These are phyloP conservation scores for Pelagia noctiluca DNA, from an alignment of 30 jellyfish, hydroid and myxozoan species.

Conservation along the genomic window DNA sequence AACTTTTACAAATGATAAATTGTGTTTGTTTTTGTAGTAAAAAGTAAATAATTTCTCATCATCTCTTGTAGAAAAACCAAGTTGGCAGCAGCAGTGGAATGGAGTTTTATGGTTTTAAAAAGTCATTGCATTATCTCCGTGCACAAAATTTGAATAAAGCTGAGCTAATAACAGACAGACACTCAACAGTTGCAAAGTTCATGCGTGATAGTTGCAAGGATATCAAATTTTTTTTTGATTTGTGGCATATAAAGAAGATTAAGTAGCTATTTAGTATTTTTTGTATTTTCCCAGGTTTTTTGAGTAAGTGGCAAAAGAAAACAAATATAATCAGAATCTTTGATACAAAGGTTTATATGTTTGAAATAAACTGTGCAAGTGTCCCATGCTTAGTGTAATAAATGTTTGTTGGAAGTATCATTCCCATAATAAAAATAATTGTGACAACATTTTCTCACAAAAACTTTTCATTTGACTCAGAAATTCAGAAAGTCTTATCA, in stretches of 20 bases:
- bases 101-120: conserved; percentile 38
- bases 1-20: conserved; percentile 5
- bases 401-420: conserved; percentile 5
- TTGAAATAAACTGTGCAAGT: too few relatives aligned
- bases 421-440: too few relatives aligned
- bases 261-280: not conserved
- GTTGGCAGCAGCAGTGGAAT: conserved; percentile 67
- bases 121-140: conserved; percentile 23
- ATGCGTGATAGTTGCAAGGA: conserved; percentile 41
- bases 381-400: not conserved
- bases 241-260: conserved; percentile 47
- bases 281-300: conserved; percentile 4
- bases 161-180: conserved; percentile 62
- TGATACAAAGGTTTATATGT: too few relatives aligned
- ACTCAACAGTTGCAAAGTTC: conserved; percentile 43
- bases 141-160: conserved; percentile 15
- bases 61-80: conserved; percentile 32
- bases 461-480: not conserved
- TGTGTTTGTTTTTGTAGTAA: conserved; percentile 1
- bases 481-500: conserved; percentile 47
- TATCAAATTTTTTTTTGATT: conserved; percentile 28
- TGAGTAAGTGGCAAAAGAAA: too few relatives aligned
- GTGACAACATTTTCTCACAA: conserved; percentile 4
- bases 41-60: conserved; percentile 3
- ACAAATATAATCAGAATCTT: too few relatives aligned